Conservation (phyloP, 2,113 vertebrate genomes). For the Pachycephala philippinensis region DNA sequence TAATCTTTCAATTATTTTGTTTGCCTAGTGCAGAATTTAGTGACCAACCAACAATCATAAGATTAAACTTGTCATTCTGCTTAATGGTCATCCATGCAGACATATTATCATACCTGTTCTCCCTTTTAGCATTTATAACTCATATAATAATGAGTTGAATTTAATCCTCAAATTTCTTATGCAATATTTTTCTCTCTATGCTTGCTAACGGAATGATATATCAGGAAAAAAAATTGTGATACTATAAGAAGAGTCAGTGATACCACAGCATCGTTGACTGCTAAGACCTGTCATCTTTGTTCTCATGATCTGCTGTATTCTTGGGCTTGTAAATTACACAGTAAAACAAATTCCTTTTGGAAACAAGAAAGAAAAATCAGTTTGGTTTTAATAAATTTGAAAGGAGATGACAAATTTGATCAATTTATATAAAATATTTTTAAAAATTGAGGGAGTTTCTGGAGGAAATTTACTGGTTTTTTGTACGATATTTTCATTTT, state of each 20-base stretch:
- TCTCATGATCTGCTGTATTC: not conserved
- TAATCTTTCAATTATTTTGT: not conserved
- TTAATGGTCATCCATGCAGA: not conserved
- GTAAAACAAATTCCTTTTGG: not conserved
- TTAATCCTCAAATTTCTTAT: not conserved
- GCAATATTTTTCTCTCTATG: not conserved
- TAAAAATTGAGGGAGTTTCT: not conserved
- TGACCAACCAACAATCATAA: not conserved
- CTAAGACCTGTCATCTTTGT: not conserved
- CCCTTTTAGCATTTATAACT: not conserved
- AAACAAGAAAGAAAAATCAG: not conserved
- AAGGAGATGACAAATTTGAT: not conserved
- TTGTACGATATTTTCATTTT: not conserved
- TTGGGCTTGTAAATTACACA: not conserved
- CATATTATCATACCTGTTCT: not conserved
- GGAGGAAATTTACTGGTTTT: not conserved
- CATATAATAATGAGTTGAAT: not conserved
- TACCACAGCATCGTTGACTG: not conserved
- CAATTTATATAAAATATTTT: not conserved
- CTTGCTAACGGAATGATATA: not conserved
- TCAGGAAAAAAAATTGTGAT: not conserved
- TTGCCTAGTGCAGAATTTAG: not conserved
- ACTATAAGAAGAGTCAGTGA: not conserved
- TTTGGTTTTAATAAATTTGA: not conserved
- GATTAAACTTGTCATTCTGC: not conserved